Evolutionary conservation across 2,797 vertebrate species (phyloP), one percentile per base, ranked within the genome.

Genomic region (Crenuchus spilurus): DNA sequence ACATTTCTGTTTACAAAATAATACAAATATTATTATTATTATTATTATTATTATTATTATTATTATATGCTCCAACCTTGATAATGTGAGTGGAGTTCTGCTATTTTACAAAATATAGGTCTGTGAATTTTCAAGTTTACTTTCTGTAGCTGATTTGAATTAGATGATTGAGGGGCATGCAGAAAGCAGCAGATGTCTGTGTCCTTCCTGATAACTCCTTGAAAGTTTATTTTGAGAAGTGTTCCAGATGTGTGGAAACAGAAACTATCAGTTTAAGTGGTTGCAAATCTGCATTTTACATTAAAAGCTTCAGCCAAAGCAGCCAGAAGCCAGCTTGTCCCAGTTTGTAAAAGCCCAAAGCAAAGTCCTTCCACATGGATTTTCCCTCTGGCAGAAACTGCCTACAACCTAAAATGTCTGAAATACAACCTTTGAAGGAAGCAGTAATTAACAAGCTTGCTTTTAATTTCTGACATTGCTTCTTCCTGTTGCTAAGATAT

Each of bases 391-490:
- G 22, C 24, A 58, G 20, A 57, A 57, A 14, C 44, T 20, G n/a
- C 39, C 68, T 33, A 48, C 31, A 39, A 18, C 33, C 41, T 6
- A 33, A 26, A 70, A 57, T 58, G 57, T 35, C 16, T 14, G 22
- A 65, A 78, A 37, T 14, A 72, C 42, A 6, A 26, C 74, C 33
- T 54, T 46, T 10, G 49, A 72, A 30, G 77, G 46, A 22, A 26
- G 64, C 71, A 41, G 58, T 75, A 79, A 87, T 85, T 84, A 84
- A 90, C 83, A 85, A 84, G 84, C 75, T 78, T 80, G 81, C 72
- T 70, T 84, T 86, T 76, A 63, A 80, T 86, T 86, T 84, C 54
- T 71, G 80, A 75, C 84, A 80, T 83, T 83, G 82, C 82, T 70
- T 58, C 42, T 71, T 30, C 37, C 65, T 76, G 87, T 85, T 82